Evolutionary conservation across 2,888 invertebrate species (phyloP).

Genomic region (Dynastes hyllus): DNA sequence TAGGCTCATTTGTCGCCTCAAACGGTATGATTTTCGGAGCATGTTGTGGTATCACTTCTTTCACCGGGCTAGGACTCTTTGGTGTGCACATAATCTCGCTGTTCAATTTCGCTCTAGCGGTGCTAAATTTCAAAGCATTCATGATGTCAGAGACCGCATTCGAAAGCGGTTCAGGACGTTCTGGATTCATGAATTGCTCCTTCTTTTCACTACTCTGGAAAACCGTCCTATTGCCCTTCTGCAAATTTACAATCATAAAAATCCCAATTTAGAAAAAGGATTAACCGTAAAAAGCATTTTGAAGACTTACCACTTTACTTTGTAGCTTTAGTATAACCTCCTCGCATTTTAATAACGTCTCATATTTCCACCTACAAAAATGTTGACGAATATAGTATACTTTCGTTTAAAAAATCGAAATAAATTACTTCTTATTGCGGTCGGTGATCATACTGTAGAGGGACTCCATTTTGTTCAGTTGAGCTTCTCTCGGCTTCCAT

Average conservation of each 20-base stretch:
- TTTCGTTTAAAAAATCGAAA: neutral
- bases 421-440: slow-evolving; percentile 76
- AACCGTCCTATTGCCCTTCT: slow-evolving; percentile 45
- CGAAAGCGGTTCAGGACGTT: slow-evolving; percentile 18
- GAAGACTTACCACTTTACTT: slow-evolving; percentile 76
- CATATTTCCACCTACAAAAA: slow-evolving; percentile 78
- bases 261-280: too few species aligned
- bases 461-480: slow-evolving; percentile 78
- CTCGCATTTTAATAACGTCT: slow-evolving; percentile 80
- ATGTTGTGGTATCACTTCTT: slow-evolving; percentile 28
- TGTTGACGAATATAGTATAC: neutral
- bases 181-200: slow-evolving; percentile 23
- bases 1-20: slow-evolving; percentile 44
- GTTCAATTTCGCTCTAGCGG: slow-evolving; percentile 54
- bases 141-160: slow-evolving; percentile 49
- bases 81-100: slow-evolving; percentile 66
- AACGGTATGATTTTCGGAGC: slow-evolving; percentile 65
- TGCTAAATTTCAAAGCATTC: slow-evolving; percentile 51
- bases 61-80: slow-evolving; percentile 70
- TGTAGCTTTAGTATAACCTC: slow-evolving; percentile 80
- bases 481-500: slow-evolving; percentile 73
- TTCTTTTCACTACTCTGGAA: slow-evolving; percentile 15
- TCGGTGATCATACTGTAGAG: slow-evolving; percentile 77
- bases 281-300: too few species aligned
- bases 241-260: slow-evolving; percentile 6